Evolutionary conservation across 1,140 invertebrate genomes (phyloP).

Genomic region (Aphaenogaster ashmeadi): DNA sequence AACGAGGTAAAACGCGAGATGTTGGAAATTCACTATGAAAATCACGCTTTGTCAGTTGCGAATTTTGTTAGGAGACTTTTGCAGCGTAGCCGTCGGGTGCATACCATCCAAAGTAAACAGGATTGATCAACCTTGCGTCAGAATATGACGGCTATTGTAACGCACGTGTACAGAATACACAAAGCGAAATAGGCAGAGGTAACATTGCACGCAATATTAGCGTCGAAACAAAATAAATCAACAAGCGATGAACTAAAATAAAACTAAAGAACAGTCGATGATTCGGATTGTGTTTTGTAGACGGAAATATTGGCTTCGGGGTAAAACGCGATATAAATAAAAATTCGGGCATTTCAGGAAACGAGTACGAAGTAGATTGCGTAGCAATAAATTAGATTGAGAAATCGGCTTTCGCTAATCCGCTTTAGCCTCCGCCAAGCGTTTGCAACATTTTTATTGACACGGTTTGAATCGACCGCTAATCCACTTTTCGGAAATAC

Average conservation of each 20-base stretch:
- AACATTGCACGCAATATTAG: constrained; percentile 55
- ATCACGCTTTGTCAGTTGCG: constrained; percentile 17
- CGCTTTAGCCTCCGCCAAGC: constrained; percentile 27
- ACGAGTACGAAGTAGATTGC: constrained; percentile 15
- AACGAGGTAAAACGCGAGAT: neutral
- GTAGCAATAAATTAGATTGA: constrained; percentile 54
- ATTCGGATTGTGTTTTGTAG: constrained; percentile 15
- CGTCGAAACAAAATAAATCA: constrained; percentile 31
- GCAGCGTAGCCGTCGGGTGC: neutral
- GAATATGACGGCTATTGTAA: constrained; percentile 59
- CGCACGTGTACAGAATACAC: constrained; percentile 52
- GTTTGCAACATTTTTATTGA: constrained; percentile 62
- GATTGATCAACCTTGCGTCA: constrained; percentile 45
- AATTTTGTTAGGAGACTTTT: constrained; percentile 36
- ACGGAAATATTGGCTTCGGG: constrained; percentile 15
- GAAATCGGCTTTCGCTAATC: constrained; percentile 58
- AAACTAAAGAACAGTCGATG: neutral
- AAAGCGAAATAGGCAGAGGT: constrained; percentile 33
- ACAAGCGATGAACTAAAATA: constrained; percentile 15
- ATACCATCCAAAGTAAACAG: constrained; percentile 57
- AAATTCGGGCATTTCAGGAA: constrained; percentile 38
- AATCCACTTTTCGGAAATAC: constrained; percentile 53
- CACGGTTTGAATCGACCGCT: constrained; percentile 51
- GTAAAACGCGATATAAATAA: constrained; percentile 38
- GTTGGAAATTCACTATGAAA: neutral